Base-by-base conservation (phyloP, 2,888 invertebrate genomes). In the Shargacucullia verbasci region DNA sequence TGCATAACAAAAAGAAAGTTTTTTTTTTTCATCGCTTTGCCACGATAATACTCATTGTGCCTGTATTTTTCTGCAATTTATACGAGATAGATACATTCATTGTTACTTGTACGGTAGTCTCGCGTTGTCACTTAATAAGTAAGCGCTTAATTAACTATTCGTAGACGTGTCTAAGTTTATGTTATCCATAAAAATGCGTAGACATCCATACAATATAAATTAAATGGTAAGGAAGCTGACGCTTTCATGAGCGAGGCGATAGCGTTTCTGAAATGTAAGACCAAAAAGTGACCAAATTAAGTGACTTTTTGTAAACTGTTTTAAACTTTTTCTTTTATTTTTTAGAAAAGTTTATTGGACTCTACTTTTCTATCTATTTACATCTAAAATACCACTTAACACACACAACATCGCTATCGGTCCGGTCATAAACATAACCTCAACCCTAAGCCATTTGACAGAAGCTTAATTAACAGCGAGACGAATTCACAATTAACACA, bases 51-150 rank as follows among this genome's bases (percentile, higher is more conserved):
- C 38, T 44, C 50, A 47, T 47, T 56, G 63, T 68, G 47, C 11
- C 38, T 12, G 37, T 56, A 56, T 67, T 72, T 72, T 76, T 62
- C 44, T 56, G 49, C 50, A 52, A 71, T 65, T 49, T 60, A 66
- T 48, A 41, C 35, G 27, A 73, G 68, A 54, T 54, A 46, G 50
- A 25, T 48, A 54, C 43, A 48, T 60, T 49, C 27, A 50, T 50
- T 57, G 35, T 56, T 15, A 41, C 7, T 29, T 68, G 38, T 15
- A 11, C 31, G 27, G 73, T 47, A 68, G 56, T 38, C 35, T 34
- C 31, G 35, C 6, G 38, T 45, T 20, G 53, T 44, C 57, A 50
- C 31, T 69, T 13, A 54, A 48, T 69, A 69, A 52, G 35, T 52
- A 39, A 54, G 11, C n/a, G 33, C 34, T 59, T 47, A 58, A 70